A percentile compares a stretch with the other conserved stretches of the same genome.
phyloP scores from a whole-genome alignment of 2,888 invertebrate genomes.

The Hydropsyche betteni region DNA sequence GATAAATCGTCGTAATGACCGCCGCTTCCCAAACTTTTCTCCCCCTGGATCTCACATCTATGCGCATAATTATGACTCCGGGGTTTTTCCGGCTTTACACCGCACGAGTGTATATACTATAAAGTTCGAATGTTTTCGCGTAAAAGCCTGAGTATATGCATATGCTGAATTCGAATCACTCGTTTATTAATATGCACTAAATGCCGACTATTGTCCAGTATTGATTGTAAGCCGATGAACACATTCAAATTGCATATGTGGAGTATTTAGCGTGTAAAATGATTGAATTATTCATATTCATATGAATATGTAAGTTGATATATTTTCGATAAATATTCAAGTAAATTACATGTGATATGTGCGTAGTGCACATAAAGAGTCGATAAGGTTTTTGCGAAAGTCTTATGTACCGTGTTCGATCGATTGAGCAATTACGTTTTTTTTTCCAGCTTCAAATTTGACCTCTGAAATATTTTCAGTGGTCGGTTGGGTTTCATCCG shows the following conservation, averaged over 20 bases:
- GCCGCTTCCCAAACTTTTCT: neutral
- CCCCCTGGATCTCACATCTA: neutral
- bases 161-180: no score
- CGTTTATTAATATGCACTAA: no score
- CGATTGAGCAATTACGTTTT: conserved; percentile 27
- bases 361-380: neutral
- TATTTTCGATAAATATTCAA: neutral
- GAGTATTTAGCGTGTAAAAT: no score
- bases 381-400: neutral
- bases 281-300: neutral
- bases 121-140: neutral
- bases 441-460: conserved; percentile 6
- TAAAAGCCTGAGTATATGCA: neutral
- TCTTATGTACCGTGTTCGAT: conserved; percentile 2
- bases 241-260: no score
- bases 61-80: conserved; percentile 18
- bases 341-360: neutral
- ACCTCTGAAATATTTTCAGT: conserved; percentile 10
- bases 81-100: neutral
- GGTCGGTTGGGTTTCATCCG: neutral
- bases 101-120: neutral
- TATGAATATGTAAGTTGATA: neutral
- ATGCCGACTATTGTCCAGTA: no score
- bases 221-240: no score
- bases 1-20: conserved; percentile 17